phyloP scores from a whole-genome alignment of 2,888 invertebrate species.

The Ramazzottius varieornatus region DNA sequence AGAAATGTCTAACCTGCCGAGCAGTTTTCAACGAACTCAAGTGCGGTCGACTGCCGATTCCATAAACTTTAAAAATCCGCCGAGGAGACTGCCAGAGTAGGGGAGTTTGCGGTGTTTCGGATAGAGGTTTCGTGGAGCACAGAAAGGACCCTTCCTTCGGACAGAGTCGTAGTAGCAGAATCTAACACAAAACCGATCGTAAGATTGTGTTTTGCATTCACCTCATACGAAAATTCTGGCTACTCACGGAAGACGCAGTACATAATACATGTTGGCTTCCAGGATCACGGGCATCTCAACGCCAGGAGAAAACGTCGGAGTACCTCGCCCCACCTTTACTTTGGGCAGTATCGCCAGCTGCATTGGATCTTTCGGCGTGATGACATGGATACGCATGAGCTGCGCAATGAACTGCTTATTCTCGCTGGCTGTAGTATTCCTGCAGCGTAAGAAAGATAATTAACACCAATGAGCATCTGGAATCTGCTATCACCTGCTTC shows the following conservation, averaged over 20 bases:
- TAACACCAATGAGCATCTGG: too few species aligned
- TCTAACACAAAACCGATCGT: neutral
- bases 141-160: neutral
- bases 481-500: neutral
- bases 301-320: neutral
- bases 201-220: neutral
- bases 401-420: constrained; percentile 31
- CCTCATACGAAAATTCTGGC: neutral
- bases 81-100: neutral
- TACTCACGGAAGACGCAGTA: neutral
- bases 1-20: too few species aligned
- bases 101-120: neutral
- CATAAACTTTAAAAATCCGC: neutral
- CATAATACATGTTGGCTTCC: neutral
- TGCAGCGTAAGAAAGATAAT: too few species aligned
- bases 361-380: constrained; percentile 44
- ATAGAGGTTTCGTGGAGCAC: neutral
- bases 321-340: neutral
- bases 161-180: neutral
- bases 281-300: neutral
- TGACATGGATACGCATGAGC: constrained; percentile 55
- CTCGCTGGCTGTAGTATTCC: constrained; percentile 1
- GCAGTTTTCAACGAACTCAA: too few species aligned
- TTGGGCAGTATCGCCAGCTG: neutral
- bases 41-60: neutral